These are phyloP conservation scores for Aleiodes testaceus DNA, from an alignment of 2,888 invertebrate species.

Conservation along the genomic window DNA sequence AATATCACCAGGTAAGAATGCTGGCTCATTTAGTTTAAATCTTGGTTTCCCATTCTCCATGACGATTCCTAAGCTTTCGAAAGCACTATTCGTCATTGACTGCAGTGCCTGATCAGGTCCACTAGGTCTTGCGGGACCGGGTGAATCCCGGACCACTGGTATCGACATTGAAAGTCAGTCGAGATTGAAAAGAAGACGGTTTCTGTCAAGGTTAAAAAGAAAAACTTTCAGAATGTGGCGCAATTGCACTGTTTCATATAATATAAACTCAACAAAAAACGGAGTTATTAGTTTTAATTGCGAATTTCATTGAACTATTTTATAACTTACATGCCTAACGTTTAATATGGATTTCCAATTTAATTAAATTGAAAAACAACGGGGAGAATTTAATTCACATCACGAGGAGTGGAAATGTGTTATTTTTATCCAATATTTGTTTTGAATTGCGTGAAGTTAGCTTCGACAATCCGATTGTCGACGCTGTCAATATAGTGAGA, in stretches of 20 bases:
- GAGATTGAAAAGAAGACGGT: background rate
- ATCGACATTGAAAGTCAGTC: background rate
- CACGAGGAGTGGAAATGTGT: too few species aligned
- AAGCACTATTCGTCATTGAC: slow-evolving; percentile 27
- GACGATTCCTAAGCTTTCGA: slow-evolving; percentile 57
- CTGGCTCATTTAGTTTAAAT: slow-evolving; percentile 59
- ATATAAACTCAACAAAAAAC: too few species aligned
- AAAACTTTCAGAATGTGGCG: background rate
- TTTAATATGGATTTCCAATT: too few species aligned
- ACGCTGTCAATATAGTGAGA: too few species aligned
- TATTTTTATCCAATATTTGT: too few species aligned
- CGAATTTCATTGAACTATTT: too few species aligned
- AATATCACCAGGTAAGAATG: slow-evolving; percentile 46
- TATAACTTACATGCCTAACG: too few species aligned
- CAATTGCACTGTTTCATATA: background rate
- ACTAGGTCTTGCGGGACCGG: background rate
- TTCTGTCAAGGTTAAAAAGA: background rate
- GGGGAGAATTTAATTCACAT: too few species aligned
- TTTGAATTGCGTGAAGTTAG: too few species aligned
- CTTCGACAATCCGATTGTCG: too few species aligned
- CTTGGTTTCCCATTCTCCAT: slow-evolving; percentile 57
- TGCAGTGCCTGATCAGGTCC: background rate
- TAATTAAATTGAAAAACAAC: too few species aligned
- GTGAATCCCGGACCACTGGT: background rate
- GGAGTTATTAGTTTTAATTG: too few species aligned